A percentile compares a stretch with the other conserved stretches of the same genome.
These are phyloP conservation scores for Arctopsyche grandis DNA, from an alignment of 1,140 invertebrate species.

Conservation along the genomic window DNA sequence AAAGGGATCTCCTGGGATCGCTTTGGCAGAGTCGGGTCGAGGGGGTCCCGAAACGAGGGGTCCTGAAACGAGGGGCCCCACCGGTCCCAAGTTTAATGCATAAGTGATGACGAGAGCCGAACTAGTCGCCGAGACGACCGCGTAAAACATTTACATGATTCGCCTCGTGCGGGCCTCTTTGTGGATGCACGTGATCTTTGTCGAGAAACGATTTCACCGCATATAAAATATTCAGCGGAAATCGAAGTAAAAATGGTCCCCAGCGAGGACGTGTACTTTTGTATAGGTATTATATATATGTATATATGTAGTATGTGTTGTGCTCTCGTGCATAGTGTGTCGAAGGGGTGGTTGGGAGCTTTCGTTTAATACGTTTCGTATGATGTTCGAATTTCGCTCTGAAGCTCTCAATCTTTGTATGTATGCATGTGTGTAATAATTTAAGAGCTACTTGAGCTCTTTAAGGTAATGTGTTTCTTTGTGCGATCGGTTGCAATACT, in stretches of 20 bases:
- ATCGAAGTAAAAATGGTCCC: constrained; percentile 34
- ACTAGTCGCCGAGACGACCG: constrained; percentile 37
- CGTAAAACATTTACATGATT: constrained; percentile 54
- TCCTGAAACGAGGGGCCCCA: background rate
- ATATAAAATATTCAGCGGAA: constrained; percentile 32
- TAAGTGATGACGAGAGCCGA: constrained; percentile 49
- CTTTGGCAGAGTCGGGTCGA: constrained; percentile 31
- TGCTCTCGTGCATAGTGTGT: background rate
- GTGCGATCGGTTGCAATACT: too few relatives aligned
- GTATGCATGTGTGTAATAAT: too few relatives aligned
- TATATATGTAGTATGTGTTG: background rate
- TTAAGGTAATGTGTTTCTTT: too few relatives aligned
- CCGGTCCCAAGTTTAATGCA: constrained; percentile 47
- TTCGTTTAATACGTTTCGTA: constrained; percentile 6
- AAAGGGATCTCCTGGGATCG: constrained; percentile 33
- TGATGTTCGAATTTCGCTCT: background rate
- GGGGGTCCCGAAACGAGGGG: background rate
- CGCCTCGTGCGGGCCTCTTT: constrained; percentile 40
- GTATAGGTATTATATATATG: background rate
- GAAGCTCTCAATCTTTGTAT: background rate
- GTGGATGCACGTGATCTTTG: constrained; percentile 50
- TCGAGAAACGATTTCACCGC: constrained; percentile 46
- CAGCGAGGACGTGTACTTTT: background rate
- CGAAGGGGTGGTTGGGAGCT: background rate
- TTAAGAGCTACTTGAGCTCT: too few relatives aligned